Conservation (phyloP, 1,140 invertebrate genomes). For the Branchinecta lynchi region DNA sequence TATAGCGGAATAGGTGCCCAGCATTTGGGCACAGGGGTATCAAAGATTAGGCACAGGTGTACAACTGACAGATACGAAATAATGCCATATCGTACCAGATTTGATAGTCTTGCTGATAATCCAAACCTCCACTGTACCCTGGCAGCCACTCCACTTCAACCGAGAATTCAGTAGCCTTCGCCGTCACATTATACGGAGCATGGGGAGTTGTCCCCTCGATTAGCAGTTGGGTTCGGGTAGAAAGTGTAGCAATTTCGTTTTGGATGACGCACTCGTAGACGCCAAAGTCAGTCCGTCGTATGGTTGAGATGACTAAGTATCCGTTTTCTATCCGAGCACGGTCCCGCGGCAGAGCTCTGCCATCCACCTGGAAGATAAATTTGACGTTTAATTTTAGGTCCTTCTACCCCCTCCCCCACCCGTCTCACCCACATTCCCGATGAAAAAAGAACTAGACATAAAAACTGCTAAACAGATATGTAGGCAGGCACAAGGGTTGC, state of each 20-base stretch:
- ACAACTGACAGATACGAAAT: conserved; percentile 13
- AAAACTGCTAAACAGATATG: too few species aligned
- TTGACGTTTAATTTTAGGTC: too few species aligned
- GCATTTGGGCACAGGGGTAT: too few species aligned
- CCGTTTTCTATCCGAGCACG: conserved; percentile 59
- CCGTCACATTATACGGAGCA: conserved; percentile 83
- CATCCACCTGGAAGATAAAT: conserved; percentile 37
- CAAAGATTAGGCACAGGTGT: too few species aligned
- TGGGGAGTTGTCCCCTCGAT: conserved; percentile 92
- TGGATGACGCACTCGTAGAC: conserved; percentile 85
- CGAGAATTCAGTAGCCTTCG: conserved; percentile 67
- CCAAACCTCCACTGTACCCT: conserved; percentile 81
- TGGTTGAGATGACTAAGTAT: conserved; percentile 76
- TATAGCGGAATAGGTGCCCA: too few species aligned
- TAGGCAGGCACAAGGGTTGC: too few species aligned
- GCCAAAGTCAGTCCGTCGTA: conserved; percentile 77
- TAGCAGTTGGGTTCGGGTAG: conserved; percentile 71
- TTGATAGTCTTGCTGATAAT: conserved; percentile 84
- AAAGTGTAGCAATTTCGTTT: conserved; percentile 86
- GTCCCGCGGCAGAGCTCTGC: conserved; percentile 57
- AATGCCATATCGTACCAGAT: conserved; percentile 50
- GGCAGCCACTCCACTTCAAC: conserved; percentile 82
- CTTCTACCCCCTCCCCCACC: too few species aligned
- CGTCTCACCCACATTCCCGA: too few species aligned
- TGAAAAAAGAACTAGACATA: too few species aligned